Conservation (phyloP, 2,888 invertebrate genomes). For the Spicauda simplicius region DNA sequence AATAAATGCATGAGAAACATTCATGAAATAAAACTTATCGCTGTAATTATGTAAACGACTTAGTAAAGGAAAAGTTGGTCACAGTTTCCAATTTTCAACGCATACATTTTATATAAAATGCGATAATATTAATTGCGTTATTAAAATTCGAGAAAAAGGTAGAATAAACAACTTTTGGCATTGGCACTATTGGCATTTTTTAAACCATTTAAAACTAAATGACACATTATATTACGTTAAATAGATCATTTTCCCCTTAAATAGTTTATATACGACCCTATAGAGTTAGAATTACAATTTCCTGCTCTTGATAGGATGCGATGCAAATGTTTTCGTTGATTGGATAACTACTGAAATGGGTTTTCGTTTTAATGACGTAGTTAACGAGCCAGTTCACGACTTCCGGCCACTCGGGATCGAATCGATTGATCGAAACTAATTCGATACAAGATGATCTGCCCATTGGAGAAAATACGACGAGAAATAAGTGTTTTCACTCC, state of each 20-base stretch:
- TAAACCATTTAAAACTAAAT: too few relatives aligned
- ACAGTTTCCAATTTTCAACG: background rate
- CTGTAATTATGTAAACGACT: background rate
- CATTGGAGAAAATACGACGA: slow-evolving; percentile 22
- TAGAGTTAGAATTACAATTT: slow-evolving; percentile 16
- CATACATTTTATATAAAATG: background rate
- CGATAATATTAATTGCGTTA: background rate
- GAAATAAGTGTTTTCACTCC: slow-evolving; percentile 30
- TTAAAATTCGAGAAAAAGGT: background rate
- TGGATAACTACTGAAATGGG: slow-evolving; percentile 20
- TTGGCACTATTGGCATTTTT: too few relatives aligned
- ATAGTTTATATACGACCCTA: background rate
- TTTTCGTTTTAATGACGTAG: slow-evolving; percentile 15
- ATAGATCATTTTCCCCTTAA: too few relatives aligned
- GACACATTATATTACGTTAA: too few relatives aligned
- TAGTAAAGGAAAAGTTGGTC: background rate
- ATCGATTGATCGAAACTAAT: slow-evolving; percentile 29
- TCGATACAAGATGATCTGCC: slow-evolving; percentile 25
- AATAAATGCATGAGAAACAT: slow-evolving; percentile 1
- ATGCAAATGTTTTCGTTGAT: slow-evolving; percentile 23
- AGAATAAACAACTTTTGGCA: background rate
- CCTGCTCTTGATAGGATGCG: slow-evolving; percentile 17
- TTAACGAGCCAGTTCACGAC: slow-evolving; percentile 27
- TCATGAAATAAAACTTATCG: slow-evolving; percentile 9
- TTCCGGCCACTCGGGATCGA: slow-evolving; percentile 22